A percentile compares a stretch with the other conserved stretches of the same genome.
phyloP scores from a whole-genome alignment of 2,113 vertebrate species.

The Rhegmatorhina hoffmannsi region DNA sequence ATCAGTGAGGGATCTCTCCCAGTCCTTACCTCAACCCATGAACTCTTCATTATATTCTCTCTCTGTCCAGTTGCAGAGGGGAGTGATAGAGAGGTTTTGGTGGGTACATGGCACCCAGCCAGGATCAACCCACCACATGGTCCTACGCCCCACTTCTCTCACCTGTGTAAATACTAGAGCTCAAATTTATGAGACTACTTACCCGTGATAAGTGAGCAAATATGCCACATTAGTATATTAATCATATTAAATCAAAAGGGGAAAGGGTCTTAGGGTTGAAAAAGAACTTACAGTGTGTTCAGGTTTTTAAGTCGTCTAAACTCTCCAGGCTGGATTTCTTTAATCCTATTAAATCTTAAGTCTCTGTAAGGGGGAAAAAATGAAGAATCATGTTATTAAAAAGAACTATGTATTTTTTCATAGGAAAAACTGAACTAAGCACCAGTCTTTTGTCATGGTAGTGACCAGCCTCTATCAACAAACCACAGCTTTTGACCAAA shows the following conservation, averaged over 20 bases:
- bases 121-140: background rate
- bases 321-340: constrained; percentile 91
- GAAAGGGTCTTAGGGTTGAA: background rate
- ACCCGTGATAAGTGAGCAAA: background rate
- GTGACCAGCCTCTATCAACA: background rate
- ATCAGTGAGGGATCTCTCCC: background rate
- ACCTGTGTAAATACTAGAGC: background rate
- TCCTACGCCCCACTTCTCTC: background rate
- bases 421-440: background rate
- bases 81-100: background rate
- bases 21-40: background rate
- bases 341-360: constrained; percentile 96
- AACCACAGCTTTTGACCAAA: background rate
- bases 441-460: background rate
- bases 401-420: background rate
- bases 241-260: background rate
- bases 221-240: background rate
- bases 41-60: background rate
- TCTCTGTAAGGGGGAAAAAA: constrained; percentile 79
- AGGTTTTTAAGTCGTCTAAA: constrained; percentile 90
- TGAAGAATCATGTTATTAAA: background rate
- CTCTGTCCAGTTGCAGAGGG: background rate
- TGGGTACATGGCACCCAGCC: background rate
- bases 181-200: background rate
- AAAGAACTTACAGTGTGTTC: constrained; percentile 93